These are phyloP conservation scores for Marcusenius ussheri DNA, from an alignment of 2,113 vertebrate genomes.

Conservation along the genomic window DNA sequence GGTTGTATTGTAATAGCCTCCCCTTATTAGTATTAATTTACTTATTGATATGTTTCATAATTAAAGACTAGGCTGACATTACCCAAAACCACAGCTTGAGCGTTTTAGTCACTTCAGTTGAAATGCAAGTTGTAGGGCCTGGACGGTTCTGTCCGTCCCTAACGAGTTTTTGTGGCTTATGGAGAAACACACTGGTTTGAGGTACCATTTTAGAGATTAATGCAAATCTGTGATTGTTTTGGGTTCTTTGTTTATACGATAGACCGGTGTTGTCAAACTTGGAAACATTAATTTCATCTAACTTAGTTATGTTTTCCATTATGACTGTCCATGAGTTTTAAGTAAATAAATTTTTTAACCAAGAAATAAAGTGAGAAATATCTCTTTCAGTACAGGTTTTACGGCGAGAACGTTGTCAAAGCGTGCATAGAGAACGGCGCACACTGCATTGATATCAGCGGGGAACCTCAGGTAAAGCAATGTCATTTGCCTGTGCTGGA, in stretches of 20 bases:
- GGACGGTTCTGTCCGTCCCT: not conserved
- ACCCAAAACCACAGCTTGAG: not conserved
- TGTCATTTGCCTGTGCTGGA: not conserved
- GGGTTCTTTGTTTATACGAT: not conserved
- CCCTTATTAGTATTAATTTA: not conserved
- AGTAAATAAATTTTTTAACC: not conserved
- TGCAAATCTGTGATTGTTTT: not conserved
- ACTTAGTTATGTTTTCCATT: not conserved
- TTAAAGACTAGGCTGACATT: not conserved
- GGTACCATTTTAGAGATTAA: not conserved
- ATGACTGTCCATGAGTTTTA: not conserved
- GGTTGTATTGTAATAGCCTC: not conserved
- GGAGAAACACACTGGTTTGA: not conserved
- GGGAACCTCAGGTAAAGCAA: conserved; percentile 83
- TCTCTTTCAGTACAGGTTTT: conserved; percentile 79
- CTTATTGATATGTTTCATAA: not conserved
- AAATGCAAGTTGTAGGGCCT: not conserved
- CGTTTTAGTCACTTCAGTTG: not conserved
- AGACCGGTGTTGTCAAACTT: not conserved
- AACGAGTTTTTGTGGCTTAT: not conserved
- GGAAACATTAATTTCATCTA: not conserved
- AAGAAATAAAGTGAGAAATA: not conserved
- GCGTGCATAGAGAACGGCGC: conserved; percentile 89
- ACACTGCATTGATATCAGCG: conserved; percentile 80
- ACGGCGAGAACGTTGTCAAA: conserved; percentile 82